These are phyloP conservation scores for Aramus guarauna DNA, from an alignment of 2,113 vertebrate genomes.

Conservation along the genomic window DNA sequence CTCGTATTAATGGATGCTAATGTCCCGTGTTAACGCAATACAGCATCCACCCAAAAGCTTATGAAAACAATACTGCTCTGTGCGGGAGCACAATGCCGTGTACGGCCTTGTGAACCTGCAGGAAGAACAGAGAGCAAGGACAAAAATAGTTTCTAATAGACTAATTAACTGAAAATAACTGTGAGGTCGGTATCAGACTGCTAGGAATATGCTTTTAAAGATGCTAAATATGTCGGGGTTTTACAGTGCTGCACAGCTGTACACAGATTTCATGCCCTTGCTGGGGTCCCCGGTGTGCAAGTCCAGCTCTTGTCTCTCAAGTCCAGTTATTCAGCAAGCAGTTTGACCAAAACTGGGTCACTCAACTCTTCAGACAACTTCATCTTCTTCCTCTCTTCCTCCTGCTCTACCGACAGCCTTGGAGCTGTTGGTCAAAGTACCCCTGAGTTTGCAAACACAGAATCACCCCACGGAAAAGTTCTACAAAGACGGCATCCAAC, in stretches of 20 bases:
- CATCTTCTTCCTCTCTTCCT: neutral
- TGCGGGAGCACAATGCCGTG: rapidly evolving
- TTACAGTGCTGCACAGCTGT: rapidly evolving
- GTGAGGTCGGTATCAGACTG: neutral
- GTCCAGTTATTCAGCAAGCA: neutral
- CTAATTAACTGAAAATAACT: neutral
- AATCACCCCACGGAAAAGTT: neutral
- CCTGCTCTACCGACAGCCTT: neutral
- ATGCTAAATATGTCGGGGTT: neutral
- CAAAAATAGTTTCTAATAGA: neutral
- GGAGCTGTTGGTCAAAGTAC: neutral
- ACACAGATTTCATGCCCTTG: neutral
- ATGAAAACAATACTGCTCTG: neutral
- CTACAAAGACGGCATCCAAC: neutral
- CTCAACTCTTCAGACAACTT: neutral
- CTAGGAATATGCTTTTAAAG: neutral
- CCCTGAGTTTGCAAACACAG: neutral
- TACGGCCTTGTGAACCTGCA: rapidly evolving
- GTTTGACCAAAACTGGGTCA: neutral
- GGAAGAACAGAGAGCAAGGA: neutral
- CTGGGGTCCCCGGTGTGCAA: neutral
- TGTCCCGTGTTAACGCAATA: neutral
- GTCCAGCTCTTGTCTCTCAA: neutral
- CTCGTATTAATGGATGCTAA: neutral
- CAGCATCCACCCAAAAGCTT: neutral